These are phyloP conservation scores for Saccostrea cuccullata DNA, from an alignment of 1,140 invertebrate species.

Conservation along the genomic window DNA sequence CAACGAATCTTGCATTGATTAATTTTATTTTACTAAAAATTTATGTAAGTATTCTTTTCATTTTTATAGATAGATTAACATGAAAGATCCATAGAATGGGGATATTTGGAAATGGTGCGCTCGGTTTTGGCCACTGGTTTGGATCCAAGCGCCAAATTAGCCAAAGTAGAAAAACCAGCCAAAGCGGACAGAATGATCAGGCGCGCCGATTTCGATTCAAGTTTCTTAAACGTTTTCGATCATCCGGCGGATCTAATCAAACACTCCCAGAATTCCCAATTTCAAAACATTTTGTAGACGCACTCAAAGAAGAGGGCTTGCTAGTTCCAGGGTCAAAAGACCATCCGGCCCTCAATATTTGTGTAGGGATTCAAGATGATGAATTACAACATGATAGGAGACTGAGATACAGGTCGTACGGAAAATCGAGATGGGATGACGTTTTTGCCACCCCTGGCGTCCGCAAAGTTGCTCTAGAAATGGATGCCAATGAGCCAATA, in stretches of 20 bases:
- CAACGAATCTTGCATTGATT: no score
- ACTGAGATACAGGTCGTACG: background rate
- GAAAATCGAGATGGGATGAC: constrained; percentile 12
- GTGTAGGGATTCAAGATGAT: background rate
- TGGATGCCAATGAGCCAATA: constrained; percentile 32
- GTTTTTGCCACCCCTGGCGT: background rate
- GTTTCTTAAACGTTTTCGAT: background rate
- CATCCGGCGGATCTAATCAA: background rate
- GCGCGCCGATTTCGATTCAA: background rate
- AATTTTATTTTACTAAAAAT: no score
- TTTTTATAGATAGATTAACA: background rate
- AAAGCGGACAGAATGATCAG: background rate
- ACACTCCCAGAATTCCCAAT: background rate
- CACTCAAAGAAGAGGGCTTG: background rate
- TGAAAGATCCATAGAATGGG: constrained; percentile 17
- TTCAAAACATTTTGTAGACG: background rate
- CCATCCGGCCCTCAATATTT: background rate
- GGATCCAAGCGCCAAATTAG: background rate
- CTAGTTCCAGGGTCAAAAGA: background rate
- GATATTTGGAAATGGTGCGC: background rate
- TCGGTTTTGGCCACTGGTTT: background rate
- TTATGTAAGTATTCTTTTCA: background rate
- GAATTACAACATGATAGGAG: background rate
- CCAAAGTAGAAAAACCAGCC: background rate
- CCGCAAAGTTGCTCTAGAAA: background rate